Conservation (phyloP, 1,140 invertebrate species). For the Polypedilum pembai region DNA sequence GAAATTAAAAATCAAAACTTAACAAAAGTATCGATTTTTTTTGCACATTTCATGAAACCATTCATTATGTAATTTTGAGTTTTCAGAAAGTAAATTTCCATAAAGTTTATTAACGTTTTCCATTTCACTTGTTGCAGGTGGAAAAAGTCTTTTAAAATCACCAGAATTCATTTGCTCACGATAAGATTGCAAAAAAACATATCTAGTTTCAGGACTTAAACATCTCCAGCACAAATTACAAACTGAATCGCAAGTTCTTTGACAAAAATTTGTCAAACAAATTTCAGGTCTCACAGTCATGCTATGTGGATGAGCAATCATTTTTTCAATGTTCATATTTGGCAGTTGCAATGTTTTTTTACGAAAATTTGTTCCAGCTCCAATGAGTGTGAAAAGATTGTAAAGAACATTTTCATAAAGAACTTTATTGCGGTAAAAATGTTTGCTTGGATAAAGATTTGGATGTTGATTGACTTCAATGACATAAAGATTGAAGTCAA, state of each 20-base stretch:
- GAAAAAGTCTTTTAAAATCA: neutral
- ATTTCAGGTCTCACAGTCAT: neutral
- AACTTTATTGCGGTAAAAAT: neutral
- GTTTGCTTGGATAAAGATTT: neutral
- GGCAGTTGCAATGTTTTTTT: neutral
- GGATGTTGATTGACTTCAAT: slow-evolving; percentile 21
- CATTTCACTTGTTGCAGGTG: neutral
- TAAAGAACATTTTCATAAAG: neutral
- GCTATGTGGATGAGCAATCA: neutral
- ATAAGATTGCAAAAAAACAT: neutral
- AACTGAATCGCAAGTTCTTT: neutral
- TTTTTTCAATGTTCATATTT: neutral
- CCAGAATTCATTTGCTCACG: neutral
- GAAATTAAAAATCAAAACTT: neutral
- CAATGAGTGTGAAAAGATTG: neutral
- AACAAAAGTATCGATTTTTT: neutral
- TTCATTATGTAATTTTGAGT: neutral
- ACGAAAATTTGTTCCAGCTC: neutral
- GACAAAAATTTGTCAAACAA: neutral
- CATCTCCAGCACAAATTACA: neutral
- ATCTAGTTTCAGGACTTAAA: neutral
- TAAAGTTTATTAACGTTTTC: neutral
- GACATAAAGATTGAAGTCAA: neutral
- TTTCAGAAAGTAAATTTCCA: neutral
- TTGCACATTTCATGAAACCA: neutral